Conservation (phyloP, 2,797 vertebrate species). For the Onychomys torridus region DNA sequence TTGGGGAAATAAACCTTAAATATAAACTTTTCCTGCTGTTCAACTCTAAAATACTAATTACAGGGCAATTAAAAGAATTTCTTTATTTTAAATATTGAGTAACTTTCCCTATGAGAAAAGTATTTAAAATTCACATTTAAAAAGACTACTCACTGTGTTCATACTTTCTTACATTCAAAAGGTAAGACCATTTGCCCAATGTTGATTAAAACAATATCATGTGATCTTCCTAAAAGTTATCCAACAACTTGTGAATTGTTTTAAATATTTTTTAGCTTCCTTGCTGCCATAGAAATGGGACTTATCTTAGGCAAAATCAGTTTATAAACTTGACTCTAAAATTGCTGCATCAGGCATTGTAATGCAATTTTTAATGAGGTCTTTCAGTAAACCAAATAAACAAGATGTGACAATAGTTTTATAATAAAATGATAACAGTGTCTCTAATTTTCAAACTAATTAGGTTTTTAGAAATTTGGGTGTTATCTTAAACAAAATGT, state of each 20-base stretch:
- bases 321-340: conserved; percentile 51
- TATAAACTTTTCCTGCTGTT: not conserved
- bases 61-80: not conserved
- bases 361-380: conserved; percentile 57
- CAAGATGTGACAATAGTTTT: not conserved
- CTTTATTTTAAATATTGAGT: conserved; percentile 55
- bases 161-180: conserved; percentile 12
- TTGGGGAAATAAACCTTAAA: conserved; percentile 39
- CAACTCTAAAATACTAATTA: conserved; percentile 30
- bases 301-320: conserved; percentile 55
- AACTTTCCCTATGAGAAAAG: conserved; percentile 27
- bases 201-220: conserved; percentile 39
- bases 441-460: conserved; percentile 61
- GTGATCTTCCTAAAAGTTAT: conserved; percentile 46
- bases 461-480: conserved; percentile 11
- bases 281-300: conserved; percentile 36
- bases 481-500: not conserved
- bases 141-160: conserved; percentile 7
- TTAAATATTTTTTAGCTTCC: conserved; percentile 56
- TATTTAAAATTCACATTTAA: not conserved
- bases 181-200: conserved; percentile 3
- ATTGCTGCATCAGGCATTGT: not conserved
- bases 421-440: conserved; percentile 26
- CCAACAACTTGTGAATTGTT: conserved; percentile 47
- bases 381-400: conserved; percentile 10